phyloP scores from a whole-genome alignment of 2,888 invertebrate genomes.

The Eupithecia abbreviata region DNA sequence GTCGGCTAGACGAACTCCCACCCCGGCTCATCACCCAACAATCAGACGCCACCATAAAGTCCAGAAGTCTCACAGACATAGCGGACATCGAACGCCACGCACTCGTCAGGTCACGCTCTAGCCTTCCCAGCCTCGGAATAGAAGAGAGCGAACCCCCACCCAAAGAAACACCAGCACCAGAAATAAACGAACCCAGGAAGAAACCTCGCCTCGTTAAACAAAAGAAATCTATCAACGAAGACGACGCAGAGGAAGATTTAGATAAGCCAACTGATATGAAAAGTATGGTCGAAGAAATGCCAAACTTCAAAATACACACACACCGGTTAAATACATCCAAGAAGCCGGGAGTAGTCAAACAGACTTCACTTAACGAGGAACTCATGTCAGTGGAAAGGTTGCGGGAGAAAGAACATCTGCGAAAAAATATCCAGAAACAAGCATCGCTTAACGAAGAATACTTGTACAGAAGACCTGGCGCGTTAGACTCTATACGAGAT shows the following conservation, averaged over 20 bases:
- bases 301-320: constrained; percentile 85
- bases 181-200: constrained; percentile 82
- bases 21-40: constrained; percentile 75
- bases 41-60: constrained; percentile 87
- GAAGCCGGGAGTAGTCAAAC: constrained; percentile 88
- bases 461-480: constrained; percentile 86
- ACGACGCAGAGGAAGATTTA: constrained; percentile 86
- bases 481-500: constrained; percentile 88
- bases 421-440: constrained; percentile 94
- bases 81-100: constrained; percentile 88
- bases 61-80: constrained; percentile 92
- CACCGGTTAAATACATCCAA: constrained; percentile 70
- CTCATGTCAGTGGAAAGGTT: constrained; percentile 93
- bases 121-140: constrained; percentile 87
- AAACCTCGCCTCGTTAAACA: constrained; percentile 92
- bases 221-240: constrained; percentile 92
- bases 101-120: constrained; percentile 89
- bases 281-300: constrained; percentile 85
- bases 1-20: constrained; percentile 87
- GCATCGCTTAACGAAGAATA: constrained; percentile 94
- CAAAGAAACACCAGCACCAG: constrained; percentile 58
- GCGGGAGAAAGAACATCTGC: constrained; percentile 91
- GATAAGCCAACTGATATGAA: constrained; percentile 89
- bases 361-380: constrained; percentile 94
- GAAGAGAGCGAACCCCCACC: constrained; percentile 66